Conservation (phyloP, 2,797 vertebrate species). For the Heterohyrax brucei region DNA sequence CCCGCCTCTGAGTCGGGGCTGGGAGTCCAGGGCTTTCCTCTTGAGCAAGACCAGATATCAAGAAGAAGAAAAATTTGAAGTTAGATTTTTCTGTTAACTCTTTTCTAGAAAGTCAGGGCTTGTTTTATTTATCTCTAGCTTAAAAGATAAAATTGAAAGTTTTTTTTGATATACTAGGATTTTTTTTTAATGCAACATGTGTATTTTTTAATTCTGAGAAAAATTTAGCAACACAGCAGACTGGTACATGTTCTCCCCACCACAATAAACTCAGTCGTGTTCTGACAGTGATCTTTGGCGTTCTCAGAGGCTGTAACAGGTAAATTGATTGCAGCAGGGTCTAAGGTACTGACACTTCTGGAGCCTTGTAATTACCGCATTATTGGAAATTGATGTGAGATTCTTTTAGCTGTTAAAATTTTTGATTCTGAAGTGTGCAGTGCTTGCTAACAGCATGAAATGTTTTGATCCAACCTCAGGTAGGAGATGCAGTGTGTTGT, state of each 20-base stretch:
- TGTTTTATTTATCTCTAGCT: slow-evolving; percentile 3
- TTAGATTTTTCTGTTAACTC: slow-evolving; percentile 6
- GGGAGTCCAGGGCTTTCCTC: slow-evolving; percentile 62
- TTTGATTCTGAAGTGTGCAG: not conserved
- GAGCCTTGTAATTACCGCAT: not conserved
- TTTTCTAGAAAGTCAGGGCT: slow-evolving; percentile 60
- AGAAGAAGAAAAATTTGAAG: slow-evolving; percentile 58
- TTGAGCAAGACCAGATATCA: slow-evolving; percentile 40
- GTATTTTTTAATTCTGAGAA: slow-evolving; percentile 30
- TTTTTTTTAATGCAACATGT: not conserved
- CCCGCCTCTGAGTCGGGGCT: not conserved
- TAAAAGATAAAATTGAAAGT: slow-evolving; percentile 31
- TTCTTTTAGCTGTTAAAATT: not conserved
- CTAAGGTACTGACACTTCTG: not conserved
- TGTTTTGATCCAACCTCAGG: slow-evolving; percentile 37
- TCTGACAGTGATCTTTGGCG: not conserved
- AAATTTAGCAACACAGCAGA: not conserved
- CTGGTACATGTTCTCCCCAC: not conserved
- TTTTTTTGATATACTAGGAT: slow-evolving; percentile 34
- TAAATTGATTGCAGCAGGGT: not conserved
- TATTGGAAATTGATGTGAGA: slow-evolving; percentile 38
- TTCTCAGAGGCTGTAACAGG: not conserved
- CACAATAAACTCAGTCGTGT: not conserved
- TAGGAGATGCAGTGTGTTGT: not conserved
- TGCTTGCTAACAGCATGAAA: slow-evolving; percentile 2